Conservation (phyloP, 2,797 vertebrate genomes). For the Meda fulgida region DNA sequence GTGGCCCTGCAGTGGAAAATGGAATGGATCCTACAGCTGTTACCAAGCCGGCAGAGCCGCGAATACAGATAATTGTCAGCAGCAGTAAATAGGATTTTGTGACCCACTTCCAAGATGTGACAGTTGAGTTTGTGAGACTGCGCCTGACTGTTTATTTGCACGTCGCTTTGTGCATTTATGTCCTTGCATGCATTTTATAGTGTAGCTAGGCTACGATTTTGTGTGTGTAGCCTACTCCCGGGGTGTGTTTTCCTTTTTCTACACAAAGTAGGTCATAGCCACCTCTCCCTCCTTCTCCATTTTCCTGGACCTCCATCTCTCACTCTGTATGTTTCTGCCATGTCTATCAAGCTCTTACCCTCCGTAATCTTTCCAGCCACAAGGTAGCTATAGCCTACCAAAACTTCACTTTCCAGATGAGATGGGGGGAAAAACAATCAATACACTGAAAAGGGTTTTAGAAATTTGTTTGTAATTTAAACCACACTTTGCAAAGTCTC, state of each 20-base stretch:
- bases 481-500: conserved; percentile 28
- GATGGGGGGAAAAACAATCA: background rate
- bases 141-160: background rate
- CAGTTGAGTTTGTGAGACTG: background rate
- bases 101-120: conserved; percentile 39
- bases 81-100: conserved; percentile 34
- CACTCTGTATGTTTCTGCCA: conserved; percentile 28
- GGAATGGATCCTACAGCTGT: conserved; percentile 42
- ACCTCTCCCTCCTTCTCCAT: conserved; percentile 9
- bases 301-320: conserved; percentile 25
- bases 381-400: conserved; percentile 16
- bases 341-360: conserved; percentile 10
- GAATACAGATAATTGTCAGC: conserved; percentile 24
- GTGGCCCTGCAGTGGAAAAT: conserved; percentile 33
- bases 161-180: background rate
- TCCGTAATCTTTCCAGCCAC: conserved; percentile 41
- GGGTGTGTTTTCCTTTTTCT: conserved; percentile 34
- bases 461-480: conserved; percentile 38
- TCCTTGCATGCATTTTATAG: background rate
- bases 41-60: background rate
- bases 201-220: background rate
- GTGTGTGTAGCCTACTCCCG: background rate
- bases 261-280: conserved; percentile 59
- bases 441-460: conserved; percentile 37
- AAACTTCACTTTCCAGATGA: conserved; percentile 41